These are phyloP conservation scores for Drosophila mercatorum DNA, from an alignment of 2,888 invertebrate genomes.

Conservation along the genomic window DNA sequence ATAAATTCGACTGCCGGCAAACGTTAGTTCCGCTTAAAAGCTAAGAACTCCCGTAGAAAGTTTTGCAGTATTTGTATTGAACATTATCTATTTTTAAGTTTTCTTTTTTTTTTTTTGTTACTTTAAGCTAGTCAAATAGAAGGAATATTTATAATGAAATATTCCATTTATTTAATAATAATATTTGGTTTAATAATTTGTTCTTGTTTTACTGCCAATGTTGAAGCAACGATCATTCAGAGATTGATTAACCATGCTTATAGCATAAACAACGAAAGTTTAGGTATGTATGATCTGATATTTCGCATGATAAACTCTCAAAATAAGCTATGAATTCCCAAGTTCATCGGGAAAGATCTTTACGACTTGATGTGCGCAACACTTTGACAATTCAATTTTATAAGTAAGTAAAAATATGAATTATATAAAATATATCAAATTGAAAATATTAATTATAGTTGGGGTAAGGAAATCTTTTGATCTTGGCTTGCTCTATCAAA, in stretches of 20 bases:
- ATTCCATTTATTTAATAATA: neutral
- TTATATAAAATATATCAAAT: neutral
- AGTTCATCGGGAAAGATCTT: slow-evolving; percentile 41
- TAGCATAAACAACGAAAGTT: slow-evolving; percentile 37
- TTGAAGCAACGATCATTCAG: slow-evolving; percentile 13
- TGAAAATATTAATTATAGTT: too few species aligned
- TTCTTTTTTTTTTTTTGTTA: neutral
- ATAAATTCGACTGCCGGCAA: neutral
- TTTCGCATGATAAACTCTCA: neutral
- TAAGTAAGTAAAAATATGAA: slow-evolving; percentile 38
- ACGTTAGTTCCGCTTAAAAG: neutral
- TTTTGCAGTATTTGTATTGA: slow-evolving; percentile 36
- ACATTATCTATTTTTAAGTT: slow-evolving; percentile 23
- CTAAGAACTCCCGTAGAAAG: neutral
- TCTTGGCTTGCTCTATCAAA: too few species aligned
- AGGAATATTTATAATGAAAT: slow-evolving; percentile 24
- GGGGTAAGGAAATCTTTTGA: too few species aligned
- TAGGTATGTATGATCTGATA: slow-evolving; percentile 37
- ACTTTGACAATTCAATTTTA: slow-evolving; percentile 63
- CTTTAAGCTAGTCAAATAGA: neutral
- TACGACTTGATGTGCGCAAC: slow-evolving; percentile 48
- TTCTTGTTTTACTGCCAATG: neutral
- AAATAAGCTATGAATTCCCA: slow-evolving; percentile 2
- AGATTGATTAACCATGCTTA: neutral
- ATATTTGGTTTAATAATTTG: neutral